Percentiles rank a stretch among this genome's conserved stretches.
Evolutionary conservation across 1,140 invertebrate species (phyloP).

Genomic region (Pinna nobilis): DNA sequence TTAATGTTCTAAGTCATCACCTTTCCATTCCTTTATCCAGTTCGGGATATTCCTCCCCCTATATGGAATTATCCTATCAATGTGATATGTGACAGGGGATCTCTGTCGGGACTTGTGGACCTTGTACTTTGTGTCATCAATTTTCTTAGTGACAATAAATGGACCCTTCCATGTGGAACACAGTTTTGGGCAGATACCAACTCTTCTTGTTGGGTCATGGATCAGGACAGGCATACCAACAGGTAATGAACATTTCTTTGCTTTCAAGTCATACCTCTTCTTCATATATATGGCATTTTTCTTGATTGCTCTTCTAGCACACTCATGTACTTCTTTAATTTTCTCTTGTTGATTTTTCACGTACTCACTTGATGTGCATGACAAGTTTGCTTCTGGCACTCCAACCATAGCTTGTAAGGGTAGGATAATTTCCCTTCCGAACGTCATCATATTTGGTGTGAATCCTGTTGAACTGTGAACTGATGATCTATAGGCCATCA

Average conservation of each 20-base stretch:
- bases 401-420: slow-evolving; percentile 33
- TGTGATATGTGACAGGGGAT: slow-evolving; percentile 25
- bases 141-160: slow-evolving; percentile 16
- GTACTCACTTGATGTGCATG: neutral
- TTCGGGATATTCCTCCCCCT: slow-evolving; percentile 14
- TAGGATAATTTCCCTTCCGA: slow-evolving; percentile 37
- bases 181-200: slow-evolving; percentile 42
- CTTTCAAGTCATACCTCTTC: neutral
- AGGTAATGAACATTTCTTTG: slow-evolving; percentile 1
- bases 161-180: slow-evolving; percentile 35
- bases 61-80: slow-evolving; percentile 34
- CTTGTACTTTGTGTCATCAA: slow-evolving; percentile 40
- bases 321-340: neutral
- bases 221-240: slow-evolving; percentile 32
- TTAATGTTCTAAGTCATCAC: neutral
- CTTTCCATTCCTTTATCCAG: slow-evolving; percentile 20
- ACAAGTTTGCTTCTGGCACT: neutral
- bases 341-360: slow-evolving; percentile 1
- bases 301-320: slow-evolving; percentile 6
- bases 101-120: slow-evolving; percentile 14
- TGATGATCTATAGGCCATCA: slow-evolving; percentile 36
- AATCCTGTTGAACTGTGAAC: slow-evolving; percentile 26
- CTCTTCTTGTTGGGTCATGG: slow-evolving; percentile 16
- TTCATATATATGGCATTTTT: slow-evolving; percentile 18
- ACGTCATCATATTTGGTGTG: slow-evolving; percentile 46